Base-by-base conservation (phyloP, 2,888 invertebrate species). In the Octodonta nipae region DNA sequence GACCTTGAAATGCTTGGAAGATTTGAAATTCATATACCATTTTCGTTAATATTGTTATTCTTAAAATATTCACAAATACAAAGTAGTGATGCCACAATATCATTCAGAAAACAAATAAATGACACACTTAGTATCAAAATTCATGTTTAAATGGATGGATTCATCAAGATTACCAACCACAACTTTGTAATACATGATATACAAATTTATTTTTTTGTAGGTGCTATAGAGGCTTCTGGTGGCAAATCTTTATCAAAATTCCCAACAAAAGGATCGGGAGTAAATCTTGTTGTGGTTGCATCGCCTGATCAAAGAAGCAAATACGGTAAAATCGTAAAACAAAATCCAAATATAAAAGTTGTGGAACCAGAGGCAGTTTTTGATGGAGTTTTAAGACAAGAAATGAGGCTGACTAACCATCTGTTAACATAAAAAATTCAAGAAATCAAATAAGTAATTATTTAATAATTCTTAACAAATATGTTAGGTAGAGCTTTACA, bases 351-450 rank as follows among this genome's bases (percentile, higher is more conserved):
- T 11, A 35, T 53, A n/a, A 50, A 36, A 30, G 47, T 59, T 17
- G 47, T 60, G 7, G 47, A 52, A 32, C 43, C 60, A 3, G 62
- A 62, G 41, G 60, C 58, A 4, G 53, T 62, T 37, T 58, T 60
- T 37, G 59, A 61, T 45, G 58, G 56, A 4, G 54, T 58, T 10
- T 46, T 62, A 28, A 38, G 58, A 26, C 61, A 62, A 36, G 55
- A 61, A 41, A 38, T 55, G 30, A 34, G 48, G 28, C 51, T 54
- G 35, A 35, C 45, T 6, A 41, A 37, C 20, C 50, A 55, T 46
- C 35, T 41, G 13, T 24, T 41, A 20, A 24, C 26, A 13, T 40
- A 31, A 32, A 22, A 14, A 15, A n/a, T n/a, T n/a, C n/a, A n/a
- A n/a, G n/a, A n/a, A n/a, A n/a, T n/a, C n/a, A n/a, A n/a, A n/a